Evolutionary conservation across 2,113 vertebrate genomes (phyloP).

Genomic region (Fregata magnificens): DNA sequence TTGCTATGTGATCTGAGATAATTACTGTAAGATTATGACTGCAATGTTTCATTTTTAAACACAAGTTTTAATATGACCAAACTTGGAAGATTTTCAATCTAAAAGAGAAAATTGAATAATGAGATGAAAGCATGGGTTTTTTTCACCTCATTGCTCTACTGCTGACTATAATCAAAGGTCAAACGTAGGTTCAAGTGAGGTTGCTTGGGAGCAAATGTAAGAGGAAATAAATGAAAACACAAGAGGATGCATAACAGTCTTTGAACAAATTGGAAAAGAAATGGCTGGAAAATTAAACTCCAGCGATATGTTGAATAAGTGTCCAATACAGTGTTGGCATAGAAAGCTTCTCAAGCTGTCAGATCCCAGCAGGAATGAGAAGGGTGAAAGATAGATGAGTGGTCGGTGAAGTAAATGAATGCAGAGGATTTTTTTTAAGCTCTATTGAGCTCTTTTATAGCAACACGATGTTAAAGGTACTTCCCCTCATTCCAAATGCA

Average conservation of each 20-base stretch:
- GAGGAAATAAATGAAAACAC: neutral
- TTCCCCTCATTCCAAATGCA: neutral
- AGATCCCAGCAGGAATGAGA: neutral
- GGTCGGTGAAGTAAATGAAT: neutral
- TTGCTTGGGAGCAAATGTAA: neutral
- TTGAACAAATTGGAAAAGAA: neutral
- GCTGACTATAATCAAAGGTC: neutral
- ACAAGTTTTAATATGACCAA: neutral
- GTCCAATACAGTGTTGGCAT: neutral
- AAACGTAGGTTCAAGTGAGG: neutral
- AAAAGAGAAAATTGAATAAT: neutral
- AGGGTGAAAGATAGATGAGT: neutral
- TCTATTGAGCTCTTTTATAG: neutral
- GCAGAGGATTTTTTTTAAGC: neutral
- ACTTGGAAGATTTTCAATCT: neutral
- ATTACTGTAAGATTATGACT: neutral
- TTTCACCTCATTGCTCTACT: neutral
- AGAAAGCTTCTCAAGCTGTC: neutral
- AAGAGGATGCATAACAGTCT: neutral
- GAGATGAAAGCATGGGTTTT: neutral
- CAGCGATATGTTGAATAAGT: neutral
- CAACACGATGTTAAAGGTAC: neutral
- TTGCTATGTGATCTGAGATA: neutral
- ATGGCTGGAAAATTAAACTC: constrained; percentile 1
- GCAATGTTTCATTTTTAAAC: neutral